A percentile compares a stretch with the other conserved stretches of the same genome.
These are phyloP conservation scores for Amphimallon solstitiale DNA, from an alignment of 2,888 invertebrate species.

Conservation along the genomic window DNA sequence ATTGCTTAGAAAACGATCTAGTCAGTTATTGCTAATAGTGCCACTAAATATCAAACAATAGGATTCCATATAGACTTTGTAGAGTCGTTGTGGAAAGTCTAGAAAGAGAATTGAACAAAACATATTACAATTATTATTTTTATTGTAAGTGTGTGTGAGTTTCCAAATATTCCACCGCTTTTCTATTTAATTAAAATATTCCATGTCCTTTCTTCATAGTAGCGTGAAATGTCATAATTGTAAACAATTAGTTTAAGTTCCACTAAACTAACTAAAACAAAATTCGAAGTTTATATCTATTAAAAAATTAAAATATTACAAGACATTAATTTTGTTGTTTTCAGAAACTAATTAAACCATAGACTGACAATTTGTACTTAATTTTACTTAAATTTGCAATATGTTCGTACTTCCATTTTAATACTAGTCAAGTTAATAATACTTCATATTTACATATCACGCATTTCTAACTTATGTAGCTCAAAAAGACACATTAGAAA, in stretches of 20 bases:
- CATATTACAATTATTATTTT: no score
- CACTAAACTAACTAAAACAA: no score
- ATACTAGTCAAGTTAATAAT: background rate
- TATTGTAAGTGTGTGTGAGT: no score
- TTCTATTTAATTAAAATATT: background rate
- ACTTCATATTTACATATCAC: background rate
- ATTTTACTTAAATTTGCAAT: constrained; percentile 10
- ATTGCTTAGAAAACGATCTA: no score
- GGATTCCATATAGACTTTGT: no score
- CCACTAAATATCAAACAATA: no score
- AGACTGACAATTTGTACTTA: constrained; percentile 24
- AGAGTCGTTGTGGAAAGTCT: no score
- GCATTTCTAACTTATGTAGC: background rate
- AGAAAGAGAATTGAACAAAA: no score
- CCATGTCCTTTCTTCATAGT: background rate
- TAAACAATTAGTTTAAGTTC: background rate
- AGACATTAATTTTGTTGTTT: background rate
- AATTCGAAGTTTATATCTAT: no score
- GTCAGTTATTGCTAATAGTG: no score
- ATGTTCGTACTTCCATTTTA: background rate
- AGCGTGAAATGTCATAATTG: background rate
- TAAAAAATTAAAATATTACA: no score
- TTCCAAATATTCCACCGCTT: background rate
- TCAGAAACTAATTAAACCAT: background rate
- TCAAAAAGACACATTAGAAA: no score